Evolutionary conservation across 2,797 vertebrate genomes (phyloP), one percentile per base, ranked within the genome.

Genomic region (Urophycis tenuis): DNA sequence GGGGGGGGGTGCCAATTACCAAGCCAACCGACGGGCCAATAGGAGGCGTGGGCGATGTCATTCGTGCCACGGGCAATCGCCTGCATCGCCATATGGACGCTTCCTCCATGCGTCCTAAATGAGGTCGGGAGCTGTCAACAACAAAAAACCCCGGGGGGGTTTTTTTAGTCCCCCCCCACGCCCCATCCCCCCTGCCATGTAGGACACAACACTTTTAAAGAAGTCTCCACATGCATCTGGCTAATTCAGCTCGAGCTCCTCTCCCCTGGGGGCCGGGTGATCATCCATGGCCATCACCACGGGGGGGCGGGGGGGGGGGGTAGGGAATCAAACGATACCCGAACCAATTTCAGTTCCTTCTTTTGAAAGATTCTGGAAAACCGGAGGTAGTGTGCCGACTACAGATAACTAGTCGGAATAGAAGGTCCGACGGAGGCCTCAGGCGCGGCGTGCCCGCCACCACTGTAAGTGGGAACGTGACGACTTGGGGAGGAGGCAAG

Each of bases 51-150:
- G 36, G 12, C 30, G 72, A 15, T 36, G 25, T 34, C 35, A 12
- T 25, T 17, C 8, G 34, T 25, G 67, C 79, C 73, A 29, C 17
- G 30, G 79, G 79, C 39, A 4, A 14, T 72, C 31, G 34, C 12
- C 33, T 64, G 32, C 7, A 10, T 39, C 33, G 36, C 34, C 73
- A 80, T 74, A 80, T 80, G 79, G 72, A 71, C 41, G 32, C 29
- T 74, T 29, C 25, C 32, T 17, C 60, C 39, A 70, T 64, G 35
- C 10, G 25, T 75, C 60, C 36, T 74, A 75, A 79, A 77, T 31
- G 60, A n/a, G 71, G 78, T 74, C 64, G 70, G n/a, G 34, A 74
- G 30, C 75, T 75, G 79, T 80, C 73, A 25, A 71, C 64, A 77
- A 53, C 72, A 71, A 36, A 3, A 5, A 33, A 33, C 10, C 19